Conservation (phyloP, 2,888 invertebrate genomes). For the Amphipoea oculea region DNA sequence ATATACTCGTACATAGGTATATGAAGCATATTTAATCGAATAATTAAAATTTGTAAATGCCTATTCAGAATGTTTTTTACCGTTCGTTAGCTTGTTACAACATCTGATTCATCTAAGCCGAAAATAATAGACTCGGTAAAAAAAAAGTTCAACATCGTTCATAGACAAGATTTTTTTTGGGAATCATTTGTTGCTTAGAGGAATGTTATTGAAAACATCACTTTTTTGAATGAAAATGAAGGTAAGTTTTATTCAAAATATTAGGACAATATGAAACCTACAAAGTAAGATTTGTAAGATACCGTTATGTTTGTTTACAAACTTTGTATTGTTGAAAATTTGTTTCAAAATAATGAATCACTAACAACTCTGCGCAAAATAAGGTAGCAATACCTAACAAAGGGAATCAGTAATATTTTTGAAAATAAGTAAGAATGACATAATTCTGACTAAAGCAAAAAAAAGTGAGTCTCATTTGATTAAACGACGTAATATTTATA, state of each 20-base stretch:
- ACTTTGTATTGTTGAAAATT: neutral
- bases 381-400: neutral
- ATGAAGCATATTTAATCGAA: constrained; percentile 1
- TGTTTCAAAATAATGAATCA: neutral
- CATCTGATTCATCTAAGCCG: constrained; percentile 55
- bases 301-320: constrained; percentile 27
- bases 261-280: neutral
- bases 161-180: constrained; percentile 37
- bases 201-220: constrained; percentile 7
- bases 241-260: neutral
- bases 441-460: neutral
- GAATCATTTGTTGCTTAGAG: constrained; percentile 18
- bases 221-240: constrained; percentile 14
- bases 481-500: neutral
- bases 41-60: constrained; percentile 38
- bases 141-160: constrained; percentile 33
- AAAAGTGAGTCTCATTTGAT: neutral
- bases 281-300: neutral
- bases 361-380: neutral
- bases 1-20: too few species aligned
- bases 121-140: constrained; percentile 47
- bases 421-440: neutral
- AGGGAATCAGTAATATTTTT: too few species aligned
- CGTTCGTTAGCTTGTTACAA: constrained; percentile 15
- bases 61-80: constrained; percentile 16